phyloP scores from a whole-genome alignment of 1,140 invertebrate species.

The Papilio polytes region DNA sequence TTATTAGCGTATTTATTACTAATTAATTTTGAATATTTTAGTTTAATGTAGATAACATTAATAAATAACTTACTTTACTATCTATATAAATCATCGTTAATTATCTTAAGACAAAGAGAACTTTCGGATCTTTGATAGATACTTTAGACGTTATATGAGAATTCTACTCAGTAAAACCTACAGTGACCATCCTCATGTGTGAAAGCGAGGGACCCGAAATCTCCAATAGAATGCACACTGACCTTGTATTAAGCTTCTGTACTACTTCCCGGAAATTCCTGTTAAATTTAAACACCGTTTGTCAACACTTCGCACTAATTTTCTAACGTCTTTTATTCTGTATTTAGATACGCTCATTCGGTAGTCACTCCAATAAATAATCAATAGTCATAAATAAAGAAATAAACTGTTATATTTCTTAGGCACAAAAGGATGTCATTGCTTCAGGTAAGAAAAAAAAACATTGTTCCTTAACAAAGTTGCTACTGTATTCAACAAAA shows the following conservation, averaged over 20 bases:
- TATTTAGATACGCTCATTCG: neutral
- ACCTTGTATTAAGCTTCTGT: no score
- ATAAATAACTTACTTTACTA: neutral
- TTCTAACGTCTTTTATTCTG: neutral
- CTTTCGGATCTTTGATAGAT: neutral
- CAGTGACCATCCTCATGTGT: no score
- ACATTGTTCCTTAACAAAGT: constrained; percentile 48
- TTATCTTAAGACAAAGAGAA: neutral
- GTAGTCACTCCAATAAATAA: neutral
- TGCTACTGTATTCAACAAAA: constrained; percentile 60
- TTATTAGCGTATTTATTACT: constrained; percentile 29
- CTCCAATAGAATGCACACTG: no score
- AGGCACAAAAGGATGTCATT: constrained; percentile 7
- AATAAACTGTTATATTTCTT: constrained; percentile 18
- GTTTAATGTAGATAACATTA: neutral
- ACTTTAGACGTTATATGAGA: no score
- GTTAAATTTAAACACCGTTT: neutral
- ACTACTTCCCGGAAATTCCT: neutral
- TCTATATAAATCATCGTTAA: neutral
- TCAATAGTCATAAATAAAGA: constrained; percentile 7
- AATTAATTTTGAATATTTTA: constrained; percentile 31
- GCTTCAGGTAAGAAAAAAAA: constrained; percentile 41
- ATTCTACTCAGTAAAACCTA: no score
- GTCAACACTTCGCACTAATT: neutral
- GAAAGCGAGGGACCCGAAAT: no score